Conservation (phyloP, 2,888 invertebrate genomes). For the Drosophila bunnanda region DNA sequence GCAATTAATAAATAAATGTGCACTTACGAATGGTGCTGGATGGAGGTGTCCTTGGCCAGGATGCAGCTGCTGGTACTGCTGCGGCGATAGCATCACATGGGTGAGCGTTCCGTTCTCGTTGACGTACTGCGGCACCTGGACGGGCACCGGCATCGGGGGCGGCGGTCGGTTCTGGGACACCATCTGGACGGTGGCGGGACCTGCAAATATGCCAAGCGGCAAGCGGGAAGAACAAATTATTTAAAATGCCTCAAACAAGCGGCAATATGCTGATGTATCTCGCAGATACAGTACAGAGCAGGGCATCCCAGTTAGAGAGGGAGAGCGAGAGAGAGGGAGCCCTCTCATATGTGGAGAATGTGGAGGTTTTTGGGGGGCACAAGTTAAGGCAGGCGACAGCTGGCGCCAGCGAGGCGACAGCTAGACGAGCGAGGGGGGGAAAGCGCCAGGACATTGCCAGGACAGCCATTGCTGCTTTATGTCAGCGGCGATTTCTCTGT, state of each 20-base stretch:
- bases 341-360: constrained; percentile 5
- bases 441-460: constrained; percentile 53
- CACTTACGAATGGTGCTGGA: constrained; percentile 88
- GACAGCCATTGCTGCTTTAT: constrained; percentile 58
- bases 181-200: constrained; percentile 94
- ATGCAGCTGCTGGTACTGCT: constrained; percentile 86
- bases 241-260: constrained; percentile 40
- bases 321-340: neutral
- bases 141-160: constrained; percentile 94
- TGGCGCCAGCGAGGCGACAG: constrained; percentile 70
- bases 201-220: constrained; percentile 84
- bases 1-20: neutral
- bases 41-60: constrained; percentile 86
- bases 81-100: constrained; percentile 94
- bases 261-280: constrained; percentile 49
- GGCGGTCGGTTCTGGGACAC: constrained; percentile 92
- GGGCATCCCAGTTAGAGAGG: neutral
- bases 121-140: constrained; percentile 95
- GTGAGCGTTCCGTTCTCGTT: constrained; percentile 95
- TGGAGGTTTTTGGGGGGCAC: constrained; percentile 27
- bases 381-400: constrained; percentile 48
- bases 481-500: constrained; percentile 57
- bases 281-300: constrained; percentile 15
- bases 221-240: constrained; percentile 16
- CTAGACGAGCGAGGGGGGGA: constrained; percentile 26